Evolutionary conservation across 1,140 invertebrate genomes (phyloP), one percentile per base, ranked within the genome.

Genomic region (Globodera rostochiensis): DNA sequence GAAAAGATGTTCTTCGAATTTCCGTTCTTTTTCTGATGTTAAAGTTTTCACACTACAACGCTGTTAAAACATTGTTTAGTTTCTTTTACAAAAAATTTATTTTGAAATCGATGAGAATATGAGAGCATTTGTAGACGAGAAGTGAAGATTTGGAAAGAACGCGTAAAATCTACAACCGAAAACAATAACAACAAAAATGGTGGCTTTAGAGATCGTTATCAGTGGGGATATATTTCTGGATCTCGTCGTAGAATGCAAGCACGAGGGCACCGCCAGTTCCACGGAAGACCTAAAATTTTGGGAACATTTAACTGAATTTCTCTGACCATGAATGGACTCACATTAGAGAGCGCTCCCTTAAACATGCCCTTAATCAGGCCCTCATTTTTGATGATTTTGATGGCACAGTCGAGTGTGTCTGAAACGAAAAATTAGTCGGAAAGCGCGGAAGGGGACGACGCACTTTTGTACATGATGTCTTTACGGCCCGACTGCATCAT

Each of bases 401-500:
- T 47, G 53, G 91, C 90, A 85, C 92, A 92, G 82, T 93, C 92
- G 53, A 91, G 84, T 75, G 92, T 92, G 81, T 92, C 73, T 77
- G 53, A 73, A 80, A 46, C 15, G 21, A 25, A 76, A 1, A 45
- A 36, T 6, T 1, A 36, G 11, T 50, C 53, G 45, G 47, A 0
- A 69, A 70, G 2, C 46, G 11, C 15, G 6, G 4, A 53, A 19
- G 4, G 3, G 19, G 19, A 57, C 7, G 15, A 78, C 25, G 36
- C 5, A 64, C 77, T 91, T 87, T 91, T 92, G 90, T 92, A 92
- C 80, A 92, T 91, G 82, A 92, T 91, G 66, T 91, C 91, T 80
- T 92, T 91, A 81, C 91, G 90, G 47, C 92, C 92, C 75, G 91
- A 92, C 92, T 92, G 92, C 92, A 93, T 92, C 92, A 91, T 91